Percentiles rank a stretch among this genome's conserved stretches.
These are phyloP conservation scores for Frankliniella intonsa DNA, from an alignment of 2,888 invertebrate species.

Conservation along the genomic window DNA sequence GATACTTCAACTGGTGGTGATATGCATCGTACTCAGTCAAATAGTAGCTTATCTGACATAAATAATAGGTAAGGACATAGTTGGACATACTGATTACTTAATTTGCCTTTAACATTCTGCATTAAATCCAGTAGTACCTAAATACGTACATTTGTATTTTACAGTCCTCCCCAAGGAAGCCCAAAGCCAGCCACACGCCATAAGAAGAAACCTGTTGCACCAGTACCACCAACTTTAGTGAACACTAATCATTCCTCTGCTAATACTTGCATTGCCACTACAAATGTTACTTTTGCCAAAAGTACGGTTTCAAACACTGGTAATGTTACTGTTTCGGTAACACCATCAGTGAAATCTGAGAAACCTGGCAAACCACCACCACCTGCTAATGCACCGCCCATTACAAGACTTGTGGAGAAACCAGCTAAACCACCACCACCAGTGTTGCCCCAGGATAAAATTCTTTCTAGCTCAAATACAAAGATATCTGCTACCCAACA, in stretches of 20 bases:
- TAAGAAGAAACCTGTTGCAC: conserved; percentile 70
- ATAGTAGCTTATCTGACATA: conserved; percentile 60
- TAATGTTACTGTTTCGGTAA: conserved; percentile 42
- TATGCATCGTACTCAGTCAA: conserved; percentile 59
- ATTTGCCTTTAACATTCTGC: conserved; percentile 29
- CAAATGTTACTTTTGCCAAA: conserved; percentile 46
- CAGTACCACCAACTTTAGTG: conserved; percentile 54
- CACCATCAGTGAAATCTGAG: conserved; percentile 42
- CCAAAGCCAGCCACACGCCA: conserved; percentile 65
- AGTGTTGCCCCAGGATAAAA: background rate
- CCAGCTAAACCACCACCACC: conserved; percentile 59
- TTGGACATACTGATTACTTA: background rate
- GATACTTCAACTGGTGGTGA: conserved; percentile 46
- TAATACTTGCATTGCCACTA: conserved; percentile 38
- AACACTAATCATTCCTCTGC: conserved; percentile 35
- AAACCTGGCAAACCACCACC: conserved; percentile 39
- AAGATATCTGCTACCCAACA: background rate
- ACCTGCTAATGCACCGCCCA: conserved; percentile 33
- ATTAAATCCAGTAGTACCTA: conserved; percentile 8
- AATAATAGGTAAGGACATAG: conserved; percentile 39
- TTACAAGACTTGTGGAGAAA: conserved; percentile 41
- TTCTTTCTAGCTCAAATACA: background rate
- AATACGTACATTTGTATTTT: conserved; percentile 25
- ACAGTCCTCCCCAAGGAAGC: conserved; percentile 66
- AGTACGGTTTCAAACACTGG: background rate